A percentile compares a stretch with the other conserved stretches of the same genome.
phyloP scores from a whole-genome alignment of 2,797 vertebrate genomes.

The Sciurus vulgaris region DNA sequence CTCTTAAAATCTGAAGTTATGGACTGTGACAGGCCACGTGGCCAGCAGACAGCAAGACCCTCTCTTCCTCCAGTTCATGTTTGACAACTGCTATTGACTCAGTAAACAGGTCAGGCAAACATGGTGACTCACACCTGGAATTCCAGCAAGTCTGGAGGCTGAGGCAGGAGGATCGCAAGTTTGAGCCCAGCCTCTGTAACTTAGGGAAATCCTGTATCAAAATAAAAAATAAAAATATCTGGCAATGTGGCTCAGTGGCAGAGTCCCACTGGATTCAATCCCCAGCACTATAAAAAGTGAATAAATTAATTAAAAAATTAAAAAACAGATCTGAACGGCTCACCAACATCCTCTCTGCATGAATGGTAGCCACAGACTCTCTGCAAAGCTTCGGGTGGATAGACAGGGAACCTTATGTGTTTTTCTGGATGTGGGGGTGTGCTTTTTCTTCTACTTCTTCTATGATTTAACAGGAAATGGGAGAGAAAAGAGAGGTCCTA shows the following conservation, averaged over 20 bases:
- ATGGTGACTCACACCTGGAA: too few relatives aligned
- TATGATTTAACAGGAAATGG: neutral
- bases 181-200: too few relatives aligned
- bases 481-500: neutral
- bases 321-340: neutral
- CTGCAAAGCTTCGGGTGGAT: neutral
- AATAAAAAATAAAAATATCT: too few relatives aligned
- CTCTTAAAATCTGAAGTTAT: neutral
- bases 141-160: too few relatives aligned
- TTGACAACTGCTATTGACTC: neutral
- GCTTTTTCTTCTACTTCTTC: neutral
- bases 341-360: neutral
- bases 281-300: too few relatives aligned
- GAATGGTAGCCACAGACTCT: neutral
- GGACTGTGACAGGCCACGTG: neutral
- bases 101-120: neutral
- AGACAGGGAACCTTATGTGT: accelerated
- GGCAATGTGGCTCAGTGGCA: too few relatives aligned
- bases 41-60: neutral
- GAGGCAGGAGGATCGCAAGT: too few relatives aligned
- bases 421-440: neutral
- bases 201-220: too few relatives aligned
- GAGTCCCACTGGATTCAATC: too few relatives aligned
- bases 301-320: neutral
- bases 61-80: neutral